These are phyloP conservation scores for Astur gentilis DNA, from an alignment of 2,113 vertebrate species.

Conservation along the genomic window DNA sequence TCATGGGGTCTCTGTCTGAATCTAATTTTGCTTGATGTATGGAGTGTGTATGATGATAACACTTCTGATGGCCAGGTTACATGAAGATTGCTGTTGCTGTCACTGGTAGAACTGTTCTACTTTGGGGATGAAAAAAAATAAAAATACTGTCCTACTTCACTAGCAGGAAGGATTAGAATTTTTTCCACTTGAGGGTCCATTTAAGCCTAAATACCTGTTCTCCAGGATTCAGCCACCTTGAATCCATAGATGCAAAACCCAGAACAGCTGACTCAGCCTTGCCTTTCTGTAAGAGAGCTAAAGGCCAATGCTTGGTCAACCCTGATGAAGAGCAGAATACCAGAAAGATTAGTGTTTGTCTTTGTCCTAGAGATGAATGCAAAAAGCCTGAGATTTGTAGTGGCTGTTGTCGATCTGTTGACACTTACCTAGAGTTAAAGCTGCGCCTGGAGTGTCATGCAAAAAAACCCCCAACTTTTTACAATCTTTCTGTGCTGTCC, in stretches of 20 bases:
- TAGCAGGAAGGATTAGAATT: neutral
- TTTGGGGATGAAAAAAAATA: neutral
- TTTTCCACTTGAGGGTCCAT: neutral
- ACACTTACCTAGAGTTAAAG: neutral
- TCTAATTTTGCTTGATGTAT: neutral
- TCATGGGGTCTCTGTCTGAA: neutral
- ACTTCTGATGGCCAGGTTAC: neutral
- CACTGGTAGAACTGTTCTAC: neutral
- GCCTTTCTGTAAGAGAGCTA: neutral
- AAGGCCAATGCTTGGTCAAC: neutral
- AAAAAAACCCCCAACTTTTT: neutral
- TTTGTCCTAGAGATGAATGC: neutral
- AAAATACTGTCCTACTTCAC: neutral
- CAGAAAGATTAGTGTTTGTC: neutral
- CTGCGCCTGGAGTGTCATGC: neutral
- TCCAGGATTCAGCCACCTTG: neutral
- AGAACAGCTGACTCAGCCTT: neutral
- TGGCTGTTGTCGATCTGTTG: neutral
- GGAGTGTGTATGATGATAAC: neutral
- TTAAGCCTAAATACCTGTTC: neutral
- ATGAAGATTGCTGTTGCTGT: neutral
- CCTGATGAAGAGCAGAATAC: neutral
- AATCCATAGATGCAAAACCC: neutral
- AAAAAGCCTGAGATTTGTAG: neutral
- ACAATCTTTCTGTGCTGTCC: neutral